phyloP scores from a whole-genome alignment of 1,140 invertebrate genomes.

The Euura saliciscinereae region DNA sequence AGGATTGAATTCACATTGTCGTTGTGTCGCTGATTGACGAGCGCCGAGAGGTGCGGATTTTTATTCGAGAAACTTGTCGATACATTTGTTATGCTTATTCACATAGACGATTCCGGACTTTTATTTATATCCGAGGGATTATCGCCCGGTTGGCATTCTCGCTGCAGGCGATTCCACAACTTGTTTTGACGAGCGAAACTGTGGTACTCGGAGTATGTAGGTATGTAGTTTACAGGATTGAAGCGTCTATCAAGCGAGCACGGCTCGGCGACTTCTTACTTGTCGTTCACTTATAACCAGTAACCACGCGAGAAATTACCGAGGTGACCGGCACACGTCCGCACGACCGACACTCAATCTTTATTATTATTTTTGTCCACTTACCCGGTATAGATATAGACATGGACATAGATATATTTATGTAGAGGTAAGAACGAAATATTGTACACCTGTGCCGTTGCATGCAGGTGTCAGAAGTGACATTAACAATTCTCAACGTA shows the following conservation, averaged over 20 bases:
- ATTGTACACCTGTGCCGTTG: background rate
- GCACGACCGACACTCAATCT: no score
- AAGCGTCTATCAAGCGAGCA: no score
- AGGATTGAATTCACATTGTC: background rate
- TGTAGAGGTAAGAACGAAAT: background rate
- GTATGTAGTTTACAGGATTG: background rate
- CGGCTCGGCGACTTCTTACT: no score
- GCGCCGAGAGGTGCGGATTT: background rate
- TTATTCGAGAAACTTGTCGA: background rate
- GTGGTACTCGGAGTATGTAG: background rate
- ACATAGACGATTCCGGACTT: background rate
- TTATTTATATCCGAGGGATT: background rate
- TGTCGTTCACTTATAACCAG: no score
- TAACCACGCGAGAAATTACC: no score
- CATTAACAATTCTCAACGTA: background rate
- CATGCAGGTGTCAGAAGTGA: background rate
- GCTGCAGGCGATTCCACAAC: background rate
- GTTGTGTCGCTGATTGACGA: background rate
- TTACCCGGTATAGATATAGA: background rate
- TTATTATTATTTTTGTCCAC: no score
- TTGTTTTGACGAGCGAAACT: constrained; percentile 2
- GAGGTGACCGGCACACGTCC: no score
- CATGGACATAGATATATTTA: background rate
- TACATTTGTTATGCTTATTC: background rate
- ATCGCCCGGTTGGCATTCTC: background rate